Conservation (phyloP, 2,113 vertebrate species). For the Python bivittatus region DNA sequence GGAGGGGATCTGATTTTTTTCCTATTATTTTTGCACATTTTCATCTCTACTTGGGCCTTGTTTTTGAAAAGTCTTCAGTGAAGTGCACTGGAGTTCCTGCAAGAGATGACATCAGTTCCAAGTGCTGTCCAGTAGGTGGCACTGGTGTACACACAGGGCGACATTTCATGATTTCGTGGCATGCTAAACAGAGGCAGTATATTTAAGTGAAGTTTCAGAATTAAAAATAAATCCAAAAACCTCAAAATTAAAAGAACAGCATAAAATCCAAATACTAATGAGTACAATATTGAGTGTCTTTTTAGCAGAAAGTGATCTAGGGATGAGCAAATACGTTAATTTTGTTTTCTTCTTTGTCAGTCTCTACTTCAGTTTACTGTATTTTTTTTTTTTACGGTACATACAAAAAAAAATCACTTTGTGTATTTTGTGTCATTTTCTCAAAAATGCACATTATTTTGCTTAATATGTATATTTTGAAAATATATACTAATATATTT, state of each 20-base stretch:
- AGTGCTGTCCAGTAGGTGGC: conserved; percentile 23
- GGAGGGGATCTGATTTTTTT: not conserved
- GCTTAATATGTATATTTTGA: not conserved
- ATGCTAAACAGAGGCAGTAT: not conserved
- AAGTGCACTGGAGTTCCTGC: not conserved
- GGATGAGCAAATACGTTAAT: not conserved
- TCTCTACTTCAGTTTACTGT: not conserved
- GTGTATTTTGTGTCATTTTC: not conserved
- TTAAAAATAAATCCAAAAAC: not conserved
- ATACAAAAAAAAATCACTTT: not conserved
- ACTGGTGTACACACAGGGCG: not conserved
- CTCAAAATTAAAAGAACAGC: not conserved
- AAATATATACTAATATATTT: not conserved
- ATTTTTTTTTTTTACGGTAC: not conserved
- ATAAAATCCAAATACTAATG: not conserved
- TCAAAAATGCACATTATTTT: not conserved
- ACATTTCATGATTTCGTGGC: not conserved
- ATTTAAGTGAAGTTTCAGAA: not conserved
- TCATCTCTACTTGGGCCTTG: not conserved
- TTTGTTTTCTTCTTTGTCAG: not conserved
- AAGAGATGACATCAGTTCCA: not conserved
- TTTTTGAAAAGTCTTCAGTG: not conserved
- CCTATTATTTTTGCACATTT: not conserved
- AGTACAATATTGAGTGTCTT: not conserved
- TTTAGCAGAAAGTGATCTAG: not conserved